phyloP scores from a whole-genome alignment of 2,888 invertebrate species.

The Sepiola atlantica region DNA sequence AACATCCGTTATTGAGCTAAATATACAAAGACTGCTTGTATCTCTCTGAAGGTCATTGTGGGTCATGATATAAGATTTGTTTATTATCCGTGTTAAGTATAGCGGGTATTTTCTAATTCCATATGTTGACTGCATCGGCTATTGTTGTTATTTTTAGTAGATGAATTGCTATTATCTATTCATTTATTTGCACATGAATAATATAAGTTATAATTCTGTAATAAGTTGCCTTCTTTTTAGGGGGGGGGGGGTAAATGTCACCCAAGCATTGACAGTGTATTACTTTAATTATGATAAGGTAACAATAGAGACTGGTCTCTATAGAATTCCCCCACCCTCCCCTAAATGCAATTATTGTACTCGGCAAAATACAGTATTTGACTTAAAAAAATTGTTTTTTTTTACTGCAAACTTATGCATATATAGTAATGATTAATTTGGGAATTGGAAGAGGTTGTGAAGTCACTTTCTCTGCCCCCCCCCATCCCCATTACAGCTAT shows the following conservation, averaged over 20 bases:
- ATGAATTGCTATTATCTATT: slow-evolving; percentile 21
- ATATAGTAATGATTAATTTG: no score
- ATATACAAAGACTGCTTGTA: background rate
- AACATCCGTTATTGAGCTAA: background rate
- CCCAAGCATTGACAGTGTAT: background rate
- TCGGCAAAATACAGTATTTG: no score
- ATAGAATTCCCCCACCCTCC: no score
- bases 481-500: no score
- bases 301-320: background rate
- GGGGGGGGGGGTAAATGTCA: background rate
- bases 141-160: background rate
- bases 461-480: no score
- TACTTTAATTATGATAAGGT: slow-evolving; percentile 2
- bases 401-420: no score
- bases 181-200: background rate
- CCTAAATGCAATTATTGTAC: no score
- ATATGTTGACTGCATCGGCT: background rate
- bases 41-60: background rate
- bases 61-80: background rate
- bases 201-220: slow-evolving; percentile 22
- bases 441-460: no score
- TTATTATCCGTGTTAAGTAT: background rate
- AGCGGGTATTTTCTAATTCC: background rate
- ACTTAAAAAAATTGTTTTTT: no score
- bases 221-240: background rate